Base-by-base conservation (phyloP, 2,888 invertebrate species). In the Leucania comma region DNA sequence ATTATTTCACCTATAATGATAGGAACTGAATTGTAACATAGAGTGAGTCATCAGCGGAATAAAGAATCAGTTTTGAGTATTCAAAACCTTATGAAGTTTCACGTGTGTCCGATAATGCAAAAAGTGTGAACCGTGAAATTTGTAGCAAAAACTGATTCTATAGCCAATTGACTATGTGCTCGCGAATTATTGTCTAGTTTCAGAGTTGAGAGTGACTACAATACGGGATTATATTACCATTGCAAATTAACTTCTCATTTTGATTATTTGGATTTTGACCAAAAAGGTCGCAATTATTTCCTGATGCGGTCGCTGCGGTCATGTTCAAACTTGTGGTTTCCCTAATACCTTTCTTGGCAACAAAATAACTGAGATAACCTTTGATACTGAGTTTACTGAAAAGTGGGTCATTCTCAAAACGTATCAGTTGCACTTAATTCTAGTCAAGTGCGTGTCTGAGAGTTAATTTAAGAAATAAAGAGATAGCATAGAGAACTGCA, bases 21-120 rank as follows among this genome's bases (percentile, higher is more conserved):
- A 88, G 88, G 89, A 91, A 87, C 88, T 89, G 89, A 91, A 89
- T 78, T 79, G 86, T 88, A 86, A 85, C 80, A 73, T 42, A 73
- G 64, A 80, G 60, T 92, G 90, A 92, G 80, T 92, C 91, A 92
- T 78, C 29, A 51, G 20, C 53, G 29, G 38, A 72, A 79, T 68
- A 80, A 65, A 67, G 67, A 76, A 68, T 80, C 61, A 70, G 58
- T 80, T 75, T 78, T 80, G 70, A 78, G 64, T 78, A 67, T 63
- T 62, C n/a, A 63, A 60, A 4, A 42, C 42, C 42, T 75, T 79
- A 78, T 79, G 75, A 70, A 79, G 80, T 75, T 65, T 79, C 58
- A 58, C 78, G 53, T 75, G 75, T 76, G 62, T 76, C 54, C 63
- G 58, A 32, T 48, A 35, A 38, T 61, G 62, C 68, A 75, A 78